phyloP scores from a whole-genome alignment of 37 sponge, comb jelly and placozoan genomes.

The Ianthella basta region DNA sequence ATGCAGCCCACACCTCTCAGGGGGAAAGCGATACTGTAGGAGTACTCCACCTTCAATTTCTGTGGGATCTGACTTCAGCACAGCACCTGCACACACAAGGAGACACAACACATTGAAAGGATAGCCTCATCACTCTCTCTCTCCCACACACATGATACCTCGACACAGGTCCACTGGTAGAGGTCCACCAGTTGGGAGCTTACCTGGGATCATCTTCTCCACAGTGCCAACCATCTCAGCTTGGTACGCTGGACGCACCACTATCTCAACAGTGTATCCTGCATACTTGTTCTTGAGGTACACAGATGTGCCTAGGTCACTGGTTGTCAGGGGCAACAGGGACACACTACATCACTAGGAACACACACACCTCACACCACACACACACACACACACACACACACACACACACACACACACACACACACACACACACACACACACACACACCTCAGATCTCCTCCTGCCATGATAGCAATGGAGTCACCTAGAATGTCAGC shows the following conservation, averaged over 20 bases:
- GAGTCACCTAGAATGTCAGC: slow-evolving; percentile 83
- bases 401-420: slow-evolving; percentile 30
- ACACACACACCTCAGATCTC: slow-evolving; percentile 51
- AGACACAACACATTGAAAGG: background rate
- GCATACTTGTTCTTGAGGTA: slow-evolving; percentile 85
- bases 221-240: slow-evolving; percentile 50
- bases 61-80: slow-evolving; percentile 43
- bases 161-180: background rate
- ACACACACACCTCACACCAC: slow-evolving; percentile 1
- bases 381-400: slow-evolving; percentile 25
- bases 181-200: background rate
- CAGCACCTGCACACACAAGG: slow-evolving; percentile 42
- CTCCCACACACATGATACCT: background rate
- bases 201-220: slow-evolving; percentile 53
- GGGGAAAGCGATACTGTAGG: slow-evolving; percentile 66
- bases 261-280: slow-evolving; percentile 81
- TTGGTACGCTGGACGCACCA: slow-evolving; percentile 38
- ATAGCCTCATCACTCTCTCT: background rate
- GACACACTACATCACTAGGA: background rate
- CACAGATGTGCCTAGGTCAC: slow-evolving; percentile 75
- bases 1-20: slow-evolving; percentile 71
- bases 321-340: slow-evolving; percentile 2
- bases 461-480: slow-evolving; percentile 84
- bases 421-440: slow-evolving; percentile 13
- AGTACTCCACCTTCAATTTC: slow-evolving; percentile 68